Conservation (phyloP, 2,888 invertebrate species). For the Drosophila leonis region DNA sequence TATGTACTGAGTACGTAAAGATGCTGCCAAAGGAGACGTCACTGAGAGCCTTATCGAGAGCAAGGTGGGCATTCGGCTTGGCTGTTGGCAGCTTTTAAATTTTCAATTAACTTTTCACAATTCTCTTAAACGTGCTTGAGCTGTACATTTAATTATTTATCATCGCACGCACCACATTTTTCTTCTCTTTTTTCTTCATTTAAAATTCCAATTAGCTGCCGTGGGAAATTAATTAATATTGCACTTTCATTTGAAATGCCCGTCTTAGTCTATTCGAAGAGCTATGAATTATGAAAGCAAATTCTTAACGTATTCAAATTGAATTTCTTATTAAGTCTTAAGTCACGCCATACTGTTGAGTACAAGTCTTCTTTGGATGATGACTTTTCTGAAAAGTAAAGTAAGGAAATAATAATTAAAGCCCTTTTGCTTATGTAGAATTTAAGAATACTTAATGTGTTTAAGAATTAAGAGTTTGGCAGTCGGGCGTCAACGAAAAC, state of each 20-base stretch:
- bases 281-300: not conserved
- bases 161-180: not conserved
- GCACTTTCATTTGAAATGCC: not conserved
- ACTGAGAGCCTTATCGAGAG: not conserved
- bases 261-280: not conserved
- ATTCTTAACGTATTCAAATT: not conserved
- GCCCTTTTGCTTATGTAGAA: not conserved
- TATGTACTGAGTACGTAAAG: not conserved
- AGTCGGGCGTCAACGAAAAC: too few species aligned
- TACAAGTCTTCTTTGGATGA: not conserved
- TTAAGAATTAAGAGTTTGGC: not conserved
- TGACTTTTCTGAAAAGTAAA: not conserved
- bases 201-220: not conserved
- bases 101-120: slow-evolving; percentile 34
- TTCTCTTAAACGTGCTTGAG: not conserved
- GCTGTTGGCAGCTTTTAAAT: not conserved
- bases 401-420: not conserved
- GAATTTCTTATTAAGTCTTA: not conserved
- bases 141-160: slow-evolving; percentile 20
- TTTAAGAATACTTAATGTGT: not conserved
- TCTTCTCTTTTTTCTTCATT: not conserved
- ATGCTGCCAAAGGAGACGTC: not conserved
- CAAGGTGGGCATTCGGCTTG: slow-evolving; percentile 2
- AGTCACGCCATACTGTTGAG: not conserved
- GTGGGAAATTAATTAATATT: not conserved